These are phyloP conservation scores for Drosophila bocqueti DNA, from an alignment of 1,140 invertebrate species.

Conservation along the genomic window DNA sequence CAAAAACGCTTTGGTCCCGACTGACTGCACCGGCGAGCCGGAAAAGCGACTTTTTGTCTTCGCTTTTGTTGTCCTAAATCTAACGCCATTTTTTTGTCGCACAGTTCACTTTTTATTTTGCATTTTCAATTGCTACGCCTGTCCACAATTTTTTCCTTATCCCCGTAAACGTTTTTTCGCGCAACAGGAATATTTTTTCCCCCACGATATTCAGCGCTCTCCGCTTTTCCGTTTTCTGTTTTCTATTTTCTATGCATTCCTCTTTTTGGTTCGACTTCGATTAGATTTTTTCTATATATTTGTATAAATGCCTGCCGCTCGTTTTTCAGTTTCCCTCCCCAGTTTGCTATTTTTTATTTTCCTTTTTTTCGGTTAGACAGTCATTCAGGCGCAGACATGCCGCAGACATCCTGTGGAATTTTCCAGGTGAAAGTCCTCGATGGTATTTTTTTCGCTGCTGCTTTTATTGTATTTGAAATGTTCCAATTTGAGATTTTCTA, in stretches of 20 bases:
- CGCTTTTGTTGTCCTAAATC: constrained; percentile 74
- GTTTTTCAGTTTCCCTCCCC: constrained; percentile 11
- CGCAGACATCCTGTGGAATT: constrained; percentile 72
- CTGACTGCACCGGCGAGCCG: constrained; percentile 48
- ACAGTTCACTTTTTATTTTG: constrained; percentile 64
- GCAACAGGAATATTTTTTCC: constrained; percentile 71
- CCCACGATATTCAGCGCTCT: constrained; percentile 59
- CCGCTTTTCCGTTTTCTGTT: constrained; percentile 37
- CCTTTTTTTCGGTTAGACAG: constrained; percentile 57
- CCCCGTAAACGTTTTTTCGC: constrained; percentile 38
- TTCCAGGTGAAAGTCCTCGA: constrained; percentile 76
- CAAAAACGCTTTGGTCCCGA: constrained; percentile 65
- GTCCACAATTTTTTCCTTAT: constrained; percentile 56
- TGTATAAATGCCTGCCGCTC: constrained; percentile 62
- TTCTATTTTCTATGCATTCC: constrained; percentile 48
- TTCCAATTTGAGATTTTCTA: constrained; percentile 55
- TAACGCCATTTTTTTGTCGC: constrained; percentile 64
- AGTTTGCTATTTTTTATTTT: constrained; percentile 22
- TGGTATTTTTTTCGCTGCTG: constrained; percentile 34
- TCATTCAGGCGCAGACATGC: constrained; percentile 74
- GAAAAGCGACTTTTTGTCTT: constrained; percentile 52
- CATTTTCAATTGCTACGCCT: constrained; percentile 74
- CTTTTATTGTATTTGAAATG: constrained; percentile 58
- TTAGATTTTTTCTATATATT: constrained; percentile 78
- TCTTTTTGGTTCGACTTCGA: constrained; percentile 66